Conservation (phyloP, 2,797 vertebrate species). For the Myripristis murdjan region DNA sequence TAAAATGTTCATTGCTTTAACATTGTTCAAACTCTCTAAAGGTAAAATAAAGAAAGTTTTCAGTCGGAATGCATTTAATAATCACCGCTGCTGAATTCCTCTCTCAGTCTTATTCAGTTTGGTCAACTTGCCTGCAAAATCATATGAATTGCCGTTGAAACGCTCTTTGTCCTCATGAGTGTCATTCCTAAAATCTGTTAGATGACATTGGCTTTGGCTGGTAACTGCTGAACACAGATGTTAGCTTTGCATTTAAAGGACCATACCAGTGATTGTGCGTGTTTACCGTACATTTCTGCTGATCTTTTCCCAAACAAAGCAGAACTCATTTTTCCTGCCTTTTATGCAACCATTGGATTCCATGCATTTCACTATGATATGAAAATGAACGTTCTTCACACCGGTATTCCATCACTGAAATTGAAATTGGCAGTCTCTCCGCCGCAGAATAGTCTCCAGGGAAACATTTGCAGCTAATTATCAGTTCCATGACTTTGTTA, state of each 20-base stretch:
- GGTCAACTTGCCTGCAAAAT: conserved; percentile 13
- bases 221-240: not conserved
- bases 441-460: no score
- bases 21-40: not conserved
- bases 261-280: no score
- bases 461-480: no score
- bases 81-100: conserved; percentile 27
- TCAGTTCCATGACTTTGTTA: no score
- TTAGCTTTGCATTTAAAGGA: conserved; percentile 16
- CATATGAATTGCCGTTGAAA: conserved; percentile 9
- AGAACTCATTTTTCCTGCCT: no score
- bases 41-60: conserved; percentile 17
- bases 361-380: no score
- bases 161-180: conserved; percentile 27
- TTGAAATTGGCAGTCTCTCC: no score
- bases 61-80: conserved; percentile 30
- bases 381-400: no score
- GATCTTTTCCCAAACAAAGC: no score
- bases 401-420: no score
- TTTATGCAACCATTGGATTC: no score
- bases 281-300: no score
- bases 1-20: conserved; percentile 61
- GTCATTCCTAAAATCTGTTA: not conserved
- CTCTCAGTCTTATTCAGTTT: conserved; percentile 20
- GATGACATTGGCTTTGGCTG: not conserved